phyloP scores from a whole-genome alignment of 2,113 vertebrate species.

The Carollia perspicillata region DNA sequence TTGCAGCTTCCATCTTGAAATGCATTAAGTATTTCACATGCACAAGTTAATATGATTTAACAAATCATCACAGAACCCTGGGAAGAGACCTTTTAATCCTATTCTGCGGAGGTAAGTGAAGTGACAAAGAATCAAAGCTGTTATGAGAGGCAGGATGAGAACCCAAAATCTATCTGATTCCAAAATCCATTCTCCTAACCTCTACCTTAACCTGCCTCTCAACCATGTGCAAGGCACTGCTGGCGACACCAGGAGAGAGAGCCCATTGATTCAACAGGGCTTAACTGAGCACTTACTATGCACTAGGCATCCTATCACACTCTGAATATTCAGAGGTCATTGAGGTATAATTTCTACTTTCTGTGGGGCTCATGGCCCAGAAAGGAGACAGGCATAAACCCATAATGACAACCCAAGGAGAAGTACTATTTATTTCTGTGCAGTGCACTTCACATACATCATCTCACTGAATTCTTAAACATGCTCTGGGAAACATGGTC shows the following conservation, averaged over 20 bases:
- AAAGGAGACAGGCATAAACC: not conserved
- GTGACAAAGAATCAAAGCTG: not conserved
- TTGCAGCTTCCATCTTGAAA: not conserved
- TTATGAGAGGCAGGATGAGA: not conserved
- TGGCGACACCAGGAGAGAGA: not conserved
- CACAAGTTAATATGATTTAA: not conserved
- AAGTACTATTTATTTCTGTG: not conserved
- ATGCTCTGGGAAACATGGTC: not conserved
- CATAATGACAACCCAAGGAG: fast-evolving
- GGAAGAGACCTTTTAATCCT: not conserved
- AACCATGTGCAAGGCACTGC: too few relatives aligned
- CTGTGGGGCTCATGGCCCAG: not conserved
- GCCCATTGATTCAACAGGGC: not conserved
- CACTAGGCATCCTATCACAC: not conserved
- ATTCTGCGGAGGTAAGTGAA: not conserved
- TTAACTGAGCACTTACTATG: not conserved
- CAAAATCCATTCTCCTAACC: not conserved
- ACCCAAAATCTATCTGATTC: not conserved
- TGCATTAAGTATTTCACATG: not conserved
- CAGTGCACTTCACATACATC: not conserved
- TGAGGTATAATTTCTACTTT: not conserved
- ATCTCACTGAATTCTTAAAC: not conserved
- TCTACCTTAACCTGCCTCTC: not conserved
- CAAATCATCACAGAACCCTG: not conserved
- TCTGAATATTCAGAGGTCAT: not conserved